Evolutionary conservation across 1,140 invertebrate species (phyloP), one percentile per base, ranked within the genome.

Genomic region (Piezodorus guildinii): DNA sequence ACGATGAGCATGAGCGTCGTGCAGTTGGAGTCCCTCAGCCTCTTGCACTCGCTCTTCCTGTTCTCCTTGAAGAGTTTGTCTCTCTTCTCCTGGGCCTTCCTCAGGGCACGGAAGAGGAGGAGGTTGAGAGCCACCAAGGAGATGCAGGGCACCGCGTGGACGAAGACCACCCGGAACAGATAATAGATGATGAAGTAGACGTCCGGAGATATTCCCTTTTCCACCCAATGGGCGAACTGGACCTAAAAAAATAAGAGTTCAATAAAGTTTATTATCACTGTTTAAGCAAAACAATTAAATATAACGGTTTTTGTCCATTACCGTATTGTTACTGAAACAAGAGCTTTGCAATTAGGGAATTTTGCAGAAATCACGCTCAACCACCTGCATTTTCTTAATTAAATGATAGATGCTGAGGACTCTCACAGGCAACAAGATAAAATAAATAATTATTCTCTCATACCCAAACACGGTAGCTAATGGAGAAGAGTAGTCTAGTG

Each of bases 1-100:
- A 92, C 90, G n/a, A 96, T 94, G 3, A 96, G 76, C 93, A 96
- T 96, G 8, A 95, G 73, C 0, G 91, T 95, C 2, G 92, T 96
- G 71, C 90, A 94, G 71, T 96, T 95, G 6, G 86, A 87, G 71
- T 93, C 94, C 39, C 86, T 78, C 58, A 89, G 76, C 70, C 86
- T 88, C 73, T 85, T 87, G 74, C 85, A 91, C 75, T 91, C 91
- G 66, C 80, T 87, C 71, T 90, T 63, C 64, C 87, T 80, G 73
- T 90, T 91, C 71, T 92, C 90, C 63, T 88, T 86, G 70, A 94
- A 85, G 12, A 94, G 78, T 72, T 86, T 82, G 70, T 88, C 84
- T 17, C 91, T 76, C 66, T 91, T 84, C 46, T 82, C 77, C 73
- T 94, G 88, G 0, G 92, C 92, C 67, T 85, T 79, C 56, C 85